These are phyloP conservation scores for Synodontis membranacea DNA, from an alignment of 2,113 vertebrate genomes.

Conservation along the genomic window DNA sequence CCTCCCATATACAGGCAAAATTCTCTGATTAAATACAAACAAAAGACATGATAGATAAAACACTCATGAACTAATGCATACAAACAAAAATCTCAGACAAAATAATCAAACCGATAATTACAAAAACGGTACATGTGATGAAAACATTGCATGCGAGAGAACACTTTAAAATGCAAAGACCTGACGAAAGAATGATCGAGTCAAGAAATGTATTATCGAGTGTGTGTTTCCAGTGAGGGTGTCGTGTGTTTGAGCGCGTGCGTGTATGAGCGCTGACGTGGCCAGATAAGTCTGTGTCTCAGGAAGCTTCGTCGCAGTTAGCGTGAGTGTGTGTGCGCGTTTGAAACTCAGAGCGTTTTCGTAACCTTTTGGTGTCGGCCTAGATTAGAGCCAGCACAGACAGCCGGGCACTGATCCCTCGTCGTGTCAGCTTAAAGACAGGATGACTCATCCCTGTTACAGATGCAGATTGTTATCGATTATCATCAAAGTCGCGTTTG, in stretches of 20 bases:
- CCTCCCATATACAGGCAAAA: too few relatives aligned
- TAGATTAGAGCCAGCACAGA: background rate
- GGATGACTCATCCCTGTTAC: constrained; percentile 11
- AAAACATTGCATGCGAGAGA: too few relatives aligned
- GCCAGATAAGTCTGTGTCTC: background rate
- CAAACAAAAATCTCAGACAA: too few relatives aligned
- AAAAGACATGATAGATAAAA: too few relatives aligned
- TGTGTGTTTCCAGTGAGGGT: background rate
- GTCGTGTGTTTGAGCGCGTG: background rate
- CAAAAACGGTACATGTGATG: too few relatives aligned
- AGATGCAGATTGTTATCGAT: constrained; percentile 40
- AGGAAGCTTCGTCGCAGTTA: background rate
- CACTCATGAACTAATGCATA: too few relatives aligned
- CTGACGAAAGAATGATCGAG: too few relatives aligned
- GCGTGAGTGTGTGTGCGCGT: background rate
- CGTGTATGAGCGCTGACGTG: background rate
- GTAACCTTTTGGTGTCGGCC: background rate
- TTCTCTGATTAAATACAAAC: too few relatives aligned
- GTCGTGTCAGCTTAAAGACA: constrained; percentile 22
- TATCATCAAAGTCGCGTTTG: constrained; percentile 22
- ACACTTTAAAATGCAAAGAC: too few relatives aligned
- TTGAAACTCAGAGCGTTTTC: constrained; percentile 4
- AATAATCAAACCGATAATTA: too few relatives aligned
- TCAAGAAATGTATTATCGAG: too few relatives aligned
- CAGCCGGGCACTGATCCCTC: constrained; percentile 24